phyloP scores from a whole-genome alignment of 2,113 vertebrate genomes.

The Myiagra hebetior region DNA sequence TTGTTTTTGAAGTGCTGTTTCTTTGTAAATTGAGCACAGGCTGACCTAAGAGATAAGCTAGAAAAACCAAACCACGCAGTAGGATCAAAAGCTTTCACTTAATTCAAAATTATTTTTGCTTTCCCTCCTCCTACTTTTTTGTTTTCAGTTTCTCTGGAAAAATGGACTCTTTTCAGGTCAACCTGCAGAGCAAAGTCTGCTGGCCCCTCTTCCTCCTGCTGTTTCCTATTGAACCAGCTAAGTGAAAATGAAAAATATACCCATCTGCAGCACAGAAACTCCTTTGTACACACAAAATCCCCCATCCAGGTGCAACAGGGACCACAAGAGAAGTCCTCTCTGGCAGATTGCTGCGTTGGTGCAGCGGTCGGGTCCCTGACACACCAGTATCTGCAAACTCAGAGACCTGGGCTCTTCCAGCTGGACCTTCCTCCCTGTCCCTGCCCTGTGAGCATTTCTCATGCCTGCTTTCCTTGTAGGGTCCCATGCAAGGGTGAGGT shows the following conservation, averaged over 20 bases:
- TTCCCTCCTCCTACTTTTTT: background rate
- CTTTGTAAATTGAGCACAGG: background rate
- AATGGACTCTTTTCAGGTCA: conserved; percentile 17
- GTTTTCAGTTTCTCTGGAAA: background rate
- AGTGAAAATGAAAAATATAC: conserved; percentile 17
- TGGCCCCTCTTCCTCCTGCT: conserved; percentile 39
- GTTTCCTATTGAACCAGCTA: conserved; percentile 2
- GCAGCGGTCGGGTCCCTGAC: background rate
- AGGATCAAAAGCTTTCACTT: background rate
- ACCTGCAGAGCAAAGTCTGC: background rate
- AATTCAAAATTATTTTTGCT: conserved; percentile 1
- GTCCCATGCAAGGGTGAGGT: background rate
- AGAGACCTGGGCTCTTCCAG: background rate
- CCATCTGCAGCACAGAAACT: background rate
- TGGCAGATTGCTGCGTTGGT: background rate
- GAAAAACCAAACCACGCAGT: background rate
- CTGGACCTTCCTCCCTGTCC: background rate
- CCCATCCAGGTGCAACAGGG: background rate
- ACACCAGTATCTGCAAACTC: background rate
- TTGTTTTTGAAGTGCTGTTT: background rate
- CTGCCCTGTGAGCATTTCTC: background rate
- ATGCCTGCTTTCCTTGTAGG: background rate
- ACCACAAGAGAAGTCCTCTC: background rate
- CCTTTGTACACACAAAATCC: background rate
- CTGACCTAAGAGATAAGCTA: conserved; percentile 4